phyloP scores from a whole-genome alignment of 2,888 invertebrate species.

The Adineta ricciae region DNA sequence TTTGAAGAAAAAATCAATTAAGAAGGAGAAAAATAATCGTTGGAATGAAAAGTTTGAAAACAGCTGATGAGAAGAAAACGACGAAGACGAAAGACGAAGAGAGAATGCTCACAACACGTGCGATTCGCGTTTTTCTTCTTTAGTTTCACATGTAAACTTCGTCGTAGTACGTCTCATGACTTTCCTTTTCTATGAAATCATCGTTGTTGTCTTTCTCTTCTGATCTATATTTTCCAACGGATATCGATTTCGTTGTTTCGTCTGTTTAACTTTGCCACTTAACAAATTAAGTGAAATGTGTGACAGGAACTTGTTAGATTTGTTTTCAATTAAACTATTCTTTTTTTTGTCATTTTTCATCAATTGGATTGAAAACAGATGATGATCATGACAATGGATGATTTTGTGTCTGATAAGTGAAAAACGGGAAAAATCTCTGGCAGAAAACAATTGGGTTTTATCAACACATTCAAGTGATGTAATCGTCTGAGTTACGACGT shows the following conservation, averaged over 20 bases:
- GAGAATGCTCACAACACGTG: not conserved
- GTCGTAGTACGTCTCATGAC: not conserved
- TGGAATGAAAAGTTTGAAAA: not conserved
- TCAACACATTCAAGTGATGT: not conserved
- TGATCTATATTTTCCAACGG: not conserved
- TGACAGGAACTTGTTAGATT: not conserved
- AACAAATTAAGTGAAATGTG: not conserved
- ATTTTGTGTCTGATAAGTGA: not conserved
- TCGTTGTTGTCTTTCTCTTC: not conserved
- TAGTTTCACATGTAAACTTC: no score
- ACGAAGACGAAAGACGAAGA: not conserved
- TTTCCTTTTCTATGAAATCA: not conserved
- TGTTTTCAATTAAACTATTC: not conserved
- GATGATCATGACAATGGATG: not conserved
- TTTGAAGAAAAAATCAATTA: not conserved
- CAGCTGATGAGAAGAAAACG: not conserved
- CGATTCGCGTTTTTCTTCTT: no score
- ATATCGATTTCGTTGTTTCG: not conserved
- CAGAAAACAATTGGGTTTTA: not conserved
- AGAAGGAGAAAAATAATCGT: not conserved
- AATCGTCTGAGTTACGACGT: not conserved
- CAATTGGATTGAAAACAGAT: slow-evolving; percentile 1
- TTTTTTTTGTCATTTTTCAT: not conserved
- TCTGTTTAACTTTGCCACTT: not conserved
- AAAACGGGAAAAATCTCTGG: not conserved